Evolutionary conservation across 2,888 invertebrate species (phyloP).

Genomic region (Aethes cnicana): DNA sequence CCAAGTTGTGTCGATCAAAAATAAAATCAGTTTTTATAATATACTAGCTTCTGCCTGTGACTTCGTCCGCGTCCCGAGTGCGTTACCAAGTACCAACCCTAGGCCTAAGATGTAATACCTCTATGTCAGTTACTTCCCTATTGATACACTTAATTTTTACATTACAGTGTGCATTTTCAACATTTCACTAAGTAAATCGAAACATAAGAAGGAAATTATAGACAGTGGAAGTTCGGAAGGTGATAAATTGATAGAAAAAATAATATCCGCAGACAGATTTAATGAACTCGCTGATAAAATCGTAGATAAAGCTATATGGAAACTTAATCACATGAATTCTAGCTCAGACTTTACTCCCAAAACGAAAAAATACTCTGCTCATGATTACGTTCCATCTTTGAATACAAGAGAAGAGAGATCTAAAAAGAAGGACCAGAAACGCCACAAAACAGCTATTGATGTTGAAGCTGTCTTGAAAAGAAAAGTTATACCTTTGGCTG

Average conservation of each 20-base stretch:
- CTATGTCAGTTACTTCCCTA: no score
- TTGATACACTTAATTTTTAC: no score
- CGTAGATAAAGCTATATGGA: constrained; percentile 47
- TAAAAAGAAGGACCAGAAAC: background rate
- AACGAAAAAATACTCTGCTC: background rate
- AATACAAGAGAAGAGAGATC: background rate
- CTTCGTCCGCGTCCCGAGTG: no score
- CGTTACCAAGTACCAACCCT: no score
- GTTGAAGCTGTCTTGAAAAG: constrained; percentile 8
- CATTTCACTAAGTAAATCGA: background rate
- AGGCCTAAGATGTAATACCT: no score
- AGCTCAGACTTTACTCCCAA: background rate
- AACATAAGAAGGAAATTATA: background rate
- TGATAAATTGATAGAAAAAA: constrained; percentile 45
- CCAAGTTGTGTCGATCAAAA: no score
- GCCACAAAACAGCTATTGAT: constrained; percentile 6
- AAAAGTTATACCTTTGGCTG: background rate
- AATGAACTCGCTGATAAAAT: constrained; percentile 47
- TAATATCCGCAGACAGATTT: constrained; percentile 46
- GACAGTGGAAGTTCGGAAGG: constrained; percentile 36
- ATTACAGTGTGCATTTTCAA: background rate
- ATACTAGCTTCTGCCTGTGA: no score
- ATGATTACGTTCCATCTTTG: background rate
- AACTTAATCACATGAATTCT: constrained; percentile 34
- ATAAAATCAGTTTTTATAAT: no score